A percentile compares a stretch with the other conserved stretches of the same genome.
Conservation (phyloP, 2,797 vertebrate genomes). For the Capromys pilorides region DNA sequence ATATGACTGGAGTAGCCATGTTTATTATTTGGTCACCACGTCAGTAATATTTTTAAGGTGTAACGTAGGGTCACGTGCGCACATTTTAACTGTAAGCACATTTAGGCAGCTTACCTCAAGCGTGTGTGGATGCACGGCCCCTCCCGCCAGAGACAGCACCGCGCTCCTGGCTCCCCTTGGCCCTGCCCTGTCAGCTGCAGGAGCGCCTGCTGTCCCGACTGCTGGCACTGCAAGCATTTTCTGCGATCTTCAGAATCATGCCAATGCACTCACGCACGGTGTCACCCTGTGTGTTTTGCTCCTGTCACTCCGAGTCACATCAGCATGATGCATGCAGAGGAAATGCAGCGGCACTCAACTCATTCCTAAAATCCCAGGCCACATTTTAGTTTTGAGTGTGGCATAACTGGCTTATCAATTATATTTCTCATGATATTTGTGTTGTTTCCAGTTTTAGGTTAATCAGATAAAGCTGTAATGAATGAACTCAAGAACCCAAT, state of each 20-base stretch:
- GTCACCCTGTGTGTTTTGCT: not conserved
- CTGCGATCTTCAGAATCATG: not conserved
- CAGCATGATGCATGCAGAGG: not conserved
- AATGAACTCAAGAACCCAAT: not conserved
- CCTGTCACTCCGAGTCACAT: not conserved
- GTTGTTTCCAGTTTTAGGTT: constrained; percentile 1
- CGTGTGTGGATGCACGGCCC: not conserved
- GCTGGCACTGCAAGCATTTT: not conserved
- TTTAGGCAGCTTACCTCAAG: not conserved
- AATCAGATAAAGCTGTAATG: not conserved
- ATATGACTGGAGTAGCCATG: not conserved
- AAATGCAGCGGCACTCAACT: not conserved
- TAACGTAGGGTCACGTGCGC: not conserved
- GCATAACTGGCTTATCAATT: not conserved
- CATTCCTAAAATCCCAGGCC: not conserved
- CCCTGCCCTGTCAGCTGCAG: not conserved
- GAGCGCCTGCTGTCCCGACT: not conserved
- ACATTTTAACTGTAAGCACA: not conserved
- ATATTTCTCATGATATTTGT: not conserved
- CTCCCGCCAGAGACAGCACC: not conserved
- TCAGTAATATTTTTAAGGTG: not conserved
- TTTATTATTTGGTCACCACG: not conserved
- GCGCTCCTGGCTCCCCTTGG: not conserved
- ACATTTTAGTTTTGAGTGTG: not conserved
- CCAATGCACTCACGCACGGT: not conserved